These are phyloP conservation scores for Ips typographus DNA, from an alignment of 1,140 invertebrate species.

Conservation along the genomic window DNA sequence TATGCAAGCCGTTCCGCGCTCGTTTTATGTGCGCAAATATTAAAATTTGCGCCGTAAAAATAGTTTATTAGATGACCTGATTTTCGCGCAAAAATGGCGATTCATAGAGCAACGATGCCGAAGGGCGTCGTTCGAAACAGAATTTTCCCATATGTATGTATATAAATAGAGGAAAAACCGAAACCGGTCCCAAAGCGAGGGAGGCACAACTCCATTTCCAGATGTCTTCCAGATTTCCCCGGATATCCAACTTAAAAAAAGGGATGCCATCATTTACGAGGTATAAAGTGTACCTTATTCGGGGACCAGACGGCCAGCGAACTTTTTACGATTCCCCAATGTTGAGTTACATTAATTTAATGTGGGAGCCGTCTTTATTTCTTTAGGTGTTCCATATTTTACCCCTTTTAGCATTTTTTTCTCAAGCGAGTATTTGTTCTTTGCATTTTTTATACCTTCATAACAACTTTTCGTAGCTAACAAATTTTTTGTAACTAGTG, in stretches of 20 bases:
- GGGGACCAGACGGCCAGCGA: slow-evolving; percentile 7
- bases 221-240: slow-evolving; percentile 3
- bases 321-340: slow-evolving; percentile 15
- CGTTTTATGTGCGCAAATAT: background rate
- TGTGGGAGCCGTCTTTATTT: slow-evolving; percentile 3
- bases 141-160: no score
- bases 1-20: background rate
- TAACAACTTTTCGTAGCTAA: no score
- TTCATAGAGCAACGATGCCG: no score
- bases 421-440: no score
- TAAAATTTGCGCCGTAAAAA: background rate
- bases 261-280: slow-evolving; percentile 13
- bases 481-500: no score
- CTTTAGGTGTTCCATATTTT: background rate
- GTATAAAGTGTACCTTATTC: slow-evolving; percentile 10
- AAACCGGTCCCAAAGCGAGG: background rate
- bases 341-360: slow-evolving; percentile 22
- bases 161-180: no score
- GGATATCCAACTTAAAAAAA: slow-evolving; percentile 5
- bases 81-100: no score
- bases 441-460: no score
- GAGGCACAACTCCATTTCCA: background rate
- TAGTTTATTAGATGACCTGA: no score
- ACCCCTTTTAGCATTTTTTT: no score
- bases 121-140: no score